Conservation (phyloP, 2,888 invertebrate species). For the Dryobota labecula region DNA sequence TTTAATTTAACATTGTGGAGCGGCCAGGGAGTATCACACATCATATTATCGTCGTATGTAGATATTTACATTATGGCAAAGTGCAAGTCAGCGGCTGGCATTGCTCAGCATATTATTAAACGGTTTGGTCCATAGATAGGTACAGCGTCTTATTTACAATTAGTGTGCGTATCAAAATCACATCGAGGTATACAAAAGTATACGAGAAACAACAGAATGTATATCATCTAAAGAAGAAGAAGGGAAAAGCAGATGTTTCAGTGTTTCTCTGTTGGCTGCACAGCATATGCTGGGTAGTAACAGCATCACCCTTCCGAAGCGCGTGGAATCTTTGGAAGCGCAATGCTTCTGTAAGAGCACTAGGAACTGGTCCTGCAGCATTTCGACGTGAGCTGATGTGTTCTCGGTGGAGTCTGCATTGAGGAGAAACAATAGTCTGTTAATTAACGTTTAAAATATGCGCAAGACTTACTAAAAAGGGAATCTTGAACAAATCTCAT, state of each 20-base stretch:
- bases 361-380: constrained; percentile 95
- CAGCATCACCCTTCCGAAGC: constrained; percentile 94
- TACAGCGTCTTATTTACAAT: constrained; percentile 30
- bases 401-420: constrained; percentile 74
- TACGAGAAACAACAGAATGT: constrained; percentile 76
- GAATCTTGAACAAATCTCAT: neutral
- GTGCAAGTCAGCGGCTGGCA: neutral
- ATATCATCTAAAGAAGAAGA: constrained; percentile 89
- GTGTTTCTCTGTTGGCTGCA: constrained; percentile 74
- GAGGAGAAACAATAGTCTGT: constrained; percentile 32
- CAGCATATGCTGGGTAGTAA: constrained; percentile 92
- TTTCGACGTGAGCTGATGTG: constrained; percentile 87
- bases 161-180: constrained; percentile 41
- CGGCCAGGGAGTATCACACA: no score
- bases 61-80: neutral
- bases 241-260: constrained; percentile 94
- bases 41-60: neutral
- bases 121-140: constrained; percentile 25
- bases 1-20: no score
- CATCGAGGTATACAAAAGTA: constrained; percentile 78
- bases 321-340: constrained; percentile 83
- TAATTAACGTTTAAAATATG: neutral
- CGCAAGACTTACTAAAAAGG: no score
- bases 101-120: neutral
- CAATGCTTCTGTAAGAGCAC: constrained; percentile 94